A percentile compares a stretch with the other conserved stretches of the same genome.
Evolutionary conservation across 2,113 vertebrate species (phyloP).

Genomic region (Nesoenas mayeri): DNA sequence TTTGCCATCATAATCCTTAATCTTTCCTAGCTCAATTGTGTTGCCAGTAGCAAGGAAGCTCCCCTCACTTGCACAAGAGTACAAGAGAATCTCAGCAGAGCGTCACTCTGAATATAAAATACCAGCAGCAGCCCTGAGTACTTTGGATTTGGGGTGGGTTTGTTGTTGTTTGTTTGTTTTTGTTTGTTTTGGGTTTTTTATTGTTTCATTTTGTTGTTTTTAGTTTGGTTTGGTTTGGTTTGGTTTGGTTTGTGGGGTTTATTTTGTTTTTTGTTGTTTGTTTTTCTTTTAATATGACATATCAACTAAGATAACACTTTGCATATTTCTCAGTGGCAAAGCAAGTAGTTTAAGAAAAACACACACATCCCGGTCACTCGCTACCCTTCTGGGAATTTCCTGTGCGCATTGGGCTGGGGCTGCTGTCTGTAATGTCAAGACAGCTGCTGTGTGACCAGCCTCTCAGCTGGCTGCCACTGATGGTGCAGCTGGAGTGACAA

Average conservation of each 20-base stretch:
- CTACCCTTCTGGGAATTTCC: not conserved
- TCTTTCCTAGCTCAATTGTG: not conserved
- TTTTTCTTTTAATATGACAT: not conserved
- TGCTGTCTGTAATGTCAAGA: not conserved
- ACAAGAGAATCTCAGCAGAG: not conserved
- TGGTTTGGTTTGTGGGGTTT: not conserved
- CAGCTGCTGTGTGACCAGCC: not conserved
- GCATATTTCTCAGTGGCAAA: not conserved
- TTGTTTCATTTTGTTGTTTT: too few relatives aligned
- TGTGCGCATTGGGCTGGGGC: not conserved
- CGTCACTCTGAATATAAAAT: not conserved
- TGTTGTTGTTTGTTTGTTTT: too few relatives aligned
- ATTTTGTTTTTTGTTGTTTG: not conserved
- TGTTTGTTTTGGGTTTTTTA: too few relatives aligned
- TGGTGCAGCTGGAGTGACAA: not conserved
- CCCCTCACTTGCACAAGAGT: not conserved
- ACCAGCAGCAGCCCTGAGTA: not conserved
- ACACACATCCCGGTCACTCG: not conserved
- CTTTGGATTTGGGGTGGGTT: not conserved
- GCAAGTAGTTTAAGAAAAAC: not conserved
- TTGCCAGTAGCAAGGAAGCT: not conserved
- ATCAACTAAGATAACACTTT: not conserved
- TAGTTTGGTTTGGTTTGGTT: not conserved
- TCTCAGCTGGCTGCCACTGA: not conserved
- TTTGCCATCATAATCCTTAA: not conserved